Evolutionary conservation across 1,140 invertebrate genomes (phyloP), one percentile per base, ranked within the genome.

Genomic region (Drosophila pectinifera): DNA sequence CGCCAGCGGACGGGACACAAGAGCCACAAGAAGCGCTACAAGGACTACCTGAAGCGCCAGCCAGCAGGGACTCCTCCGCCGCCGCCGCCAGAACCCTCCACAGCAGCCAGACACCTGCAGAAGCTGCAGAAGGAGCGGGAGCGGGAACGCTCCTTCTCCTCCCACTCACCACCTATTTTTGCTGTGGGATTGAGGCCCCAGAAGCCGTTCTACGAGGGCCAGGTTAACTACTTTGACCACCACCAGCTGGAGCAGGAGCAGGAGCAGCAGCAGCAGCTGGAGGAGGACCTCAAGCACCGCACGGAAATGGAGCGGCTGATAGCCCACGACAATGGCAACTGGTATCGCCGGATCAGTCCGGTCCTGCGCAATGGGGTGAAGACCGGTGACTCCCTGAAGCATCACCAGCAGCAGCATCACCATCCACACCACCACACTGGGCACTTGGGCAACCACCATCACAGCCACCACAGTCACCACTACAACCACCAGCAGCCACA

Each of bases 21-120:
- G 78, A 86, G 39, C 20, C 83, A 91, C 74, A 91, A 91, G 73
- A 91, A 91, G 48, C 80, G 80, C 26, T 91, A 91, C 57, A 91
- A 91, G 76, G 82, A 91, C 62, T 91, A 88, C 39, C 67, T 91
- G 41, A 76, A 68, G 63, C 59, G 78, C 34, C 77, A 64, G 26
- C 5, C 38, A 42, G 34, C 48, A 14, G 56, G 10, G 18, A 36
- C 53, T 11, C 5, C 61, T 0, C 49, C 51, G 2, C 31, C 48
- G 2, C 48, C 38, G 16, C 18, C 31, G 13, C n/a, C 3, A 28
- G 28, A 48, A 16, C 34, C 13, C 10, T 11, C 41, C 43, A 5
- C 13, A 24, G 8, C 57, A 5, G 18, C 75, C 5, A 31, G 55
- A 4, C 75, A 80, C 18, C 62, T 65, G 2, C 49, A 63, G 14